Evolutionary conservation across 2,113 vertebrate species (phyloP).

Genomic region (Lophochroa leadbeateri): DNA sequence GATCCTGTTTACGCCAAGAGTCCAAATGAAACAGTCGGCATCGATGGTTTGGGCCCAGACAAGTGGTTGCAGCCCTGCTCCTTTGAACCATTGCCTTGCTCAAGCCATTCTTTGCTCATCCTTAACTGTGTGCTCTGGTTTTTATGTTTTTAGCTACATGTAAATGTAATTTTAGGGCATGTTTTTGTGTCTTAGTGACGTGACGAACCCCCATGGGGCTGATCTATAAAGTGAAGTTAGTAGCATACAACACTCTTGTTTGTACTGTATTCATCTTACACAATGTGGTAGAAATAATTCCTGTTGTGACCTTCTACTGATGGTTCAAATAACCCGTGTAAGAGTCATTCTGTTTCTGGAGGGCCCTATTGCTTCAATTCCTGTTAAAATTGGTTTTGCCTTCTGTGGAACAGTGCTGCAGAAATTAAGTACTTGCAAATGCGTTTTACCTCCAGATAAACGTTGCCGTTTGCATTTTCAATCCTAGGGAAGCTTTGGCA

Average conservation of each 20-base stretch:
- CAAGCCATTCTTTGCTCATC: rapidly evolving
- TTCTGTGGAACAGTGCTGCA: conserved; percentile 21
- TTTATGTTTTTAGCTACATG: neutral
- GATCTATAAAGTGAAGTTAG: conserved; percentile 3
- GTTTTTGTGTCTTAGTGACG: neutral
- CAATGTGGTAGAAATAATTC: conserved; percentile 28
- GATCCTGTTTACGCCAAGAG: neutral
- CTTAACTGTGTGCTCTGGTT: neutral
- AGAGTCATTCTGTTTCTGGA: conserved; percentile 55
- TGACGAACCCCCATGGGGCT: neutral
- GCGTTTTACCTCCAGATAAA: conserved; percentile 61
- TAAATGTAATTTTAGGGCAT: conserved; percentile 8
- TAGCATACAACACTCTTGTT: conserved; percentile 10
- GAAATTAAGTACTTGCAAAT: conserved; percentile 65
- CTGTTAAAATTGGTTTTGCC: conserved; percentile 51
- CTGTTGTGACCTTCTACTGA: conserved; percentile 28
- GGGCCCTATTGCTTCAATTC: conserved; percentile 48
- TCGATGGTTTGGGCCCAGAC: neutral
- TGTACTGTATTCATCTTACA: neutral
- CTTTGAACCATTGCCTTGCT: neutral
- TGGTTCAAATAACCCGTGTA: conserved; percentile 58
- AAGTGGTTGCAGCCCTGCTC: neutral
- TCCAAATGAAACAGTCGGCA: neutral
- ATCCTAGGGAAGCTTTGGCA: conserved; percentile 36
- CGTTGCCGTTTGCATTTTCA: conserved; percentile 40